Base-by-base conservation (phyloP, 2,888 invertebrate genomes). In the Melipona bicolor region DNA sequence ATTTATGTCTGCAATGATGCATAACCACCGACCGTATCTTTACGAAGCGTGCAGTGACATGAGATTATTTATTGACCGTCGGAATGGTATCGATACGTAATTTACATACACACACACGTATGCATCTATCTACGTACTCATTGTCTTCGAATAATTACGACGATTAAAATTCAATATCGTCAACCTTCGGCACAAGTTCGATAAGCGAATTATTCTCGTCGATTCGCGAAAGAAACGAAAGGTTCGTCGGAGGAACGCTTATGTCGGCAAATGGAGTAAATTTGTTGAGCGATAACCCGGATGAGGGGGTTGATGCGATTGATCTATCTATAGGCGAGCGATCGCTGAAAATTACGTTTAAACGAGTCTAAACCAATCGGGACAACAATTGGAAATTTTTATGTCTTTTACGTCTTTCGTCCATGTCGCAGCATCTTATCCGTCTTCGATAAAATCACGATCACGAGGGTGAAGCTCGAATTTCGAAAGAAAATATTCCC, bases 1-100 rank as follows among this genome's bases (percentile, higher is more conserved):
- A 85, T 89, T 89, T 90, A 84, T 83, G 50, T 43, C 62, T 32
- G 19, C 17, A 43, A 24, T 21, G 56, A 59, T 43, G 24, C 56
- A 36, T 54, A 50, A 32, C 43, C 21, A 24, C 2, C 52, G 24
- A 3, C 6, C 36, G 9, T 84, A 76, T 84, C 61, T 61, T 73
- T 56, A 67, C 54, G 61, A 70, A 61, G 49, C 76, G 76, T 84
- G 54, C 79, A 50, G 36, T 73, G 69, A 69, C 79, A 76, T 65
- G 52, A 9, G 19, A 52, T 76, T 79, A 52, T 76, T 79, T 65
- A 69, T 69, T 73, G 36, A 19, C 27, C 17, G 69, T 27, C 27
- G 49, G 0, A 59, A 24, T 32, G 27, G 0, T 77, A 79, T 83
- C 78, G 32, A 69, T 11, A 9, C 27, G 5, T 32, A 19, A 59